Percentiles rank a stretch among this genome's conserved stretches.
Evolutionary conservation across 2,888 invertebrate genomes (phyloP).

Genomic region (Phytoseiulus persimilis): DNA sequence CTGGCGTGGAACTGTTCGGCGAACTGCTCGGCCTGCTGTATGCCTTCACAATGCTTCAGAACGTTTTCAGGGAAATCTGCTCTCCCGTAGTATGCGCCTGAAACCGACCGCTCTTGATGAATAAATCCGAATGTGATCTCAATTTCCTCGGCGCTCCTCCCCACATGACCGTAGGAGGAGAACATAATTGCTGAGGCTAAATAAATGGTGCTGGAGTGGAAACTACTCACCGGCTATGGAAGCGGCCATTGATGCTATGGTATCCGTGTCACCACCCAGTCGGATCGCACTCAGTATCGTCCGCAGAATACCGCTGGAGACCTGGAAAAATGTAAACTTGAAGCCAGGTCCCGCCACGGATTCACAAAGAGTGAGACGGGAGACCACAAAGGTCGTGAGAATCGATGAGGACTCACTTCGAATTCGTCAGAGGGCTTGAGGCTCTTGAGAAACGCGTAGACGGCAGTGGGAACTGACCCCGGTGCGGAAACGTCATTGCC

Average conservation of each 20-base stretch:
- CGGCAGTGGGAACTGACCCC: conserved; percentile 65
- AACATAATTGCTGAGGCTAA: too few species aligned
- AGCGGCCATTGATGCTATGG: conserved; percentile 64
- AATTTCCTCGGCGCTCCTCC: too few species aligned
- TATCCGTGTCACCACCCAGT: conserved; percentile 68
- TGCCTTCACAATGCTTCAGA: conserved; percentile 58
- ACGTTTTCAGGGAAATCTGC: conserved; percentile 55
- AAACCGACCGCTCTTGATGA: not conserved
- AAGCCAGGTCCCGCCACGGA: not conserved
- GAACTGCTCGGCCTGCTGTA: conserved; percentile 54
- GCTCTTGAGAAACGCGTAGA: conserved; percentile 60
- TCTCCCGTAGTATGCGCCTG: conserved; percentile 61
- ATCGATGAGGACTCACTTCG: conserved; percentile 42
- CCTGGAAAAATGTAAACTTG: not conserved
- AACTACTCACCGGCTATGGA: conserved; percentile 53
- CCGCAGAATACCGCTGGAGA: conserved; percentile 57
- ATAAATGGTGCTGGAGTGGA: too few species aligned
- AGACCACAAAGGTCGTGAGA: too few species aligned
- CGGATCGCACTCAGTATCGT: conserved; percentile 63
- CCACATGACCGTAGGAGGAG: too few species aligned
- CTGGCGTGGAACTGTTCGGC: conserved; percentile 53
- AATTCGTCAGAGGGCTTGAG: conserved; percentile 44
- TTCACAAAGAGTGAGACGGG: not conserved
- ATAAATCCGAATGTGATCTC: too few species aligned
- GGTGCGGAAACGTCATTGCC: conserved; percentile 60